A percentile compares a stretch with the other conserved stretches of the same genome.
These are phyloP conservation scores for Lucilia sericata DNA, from an alignment of 1,140 invertebrate species.

Conservation along the genomic window DNA sequence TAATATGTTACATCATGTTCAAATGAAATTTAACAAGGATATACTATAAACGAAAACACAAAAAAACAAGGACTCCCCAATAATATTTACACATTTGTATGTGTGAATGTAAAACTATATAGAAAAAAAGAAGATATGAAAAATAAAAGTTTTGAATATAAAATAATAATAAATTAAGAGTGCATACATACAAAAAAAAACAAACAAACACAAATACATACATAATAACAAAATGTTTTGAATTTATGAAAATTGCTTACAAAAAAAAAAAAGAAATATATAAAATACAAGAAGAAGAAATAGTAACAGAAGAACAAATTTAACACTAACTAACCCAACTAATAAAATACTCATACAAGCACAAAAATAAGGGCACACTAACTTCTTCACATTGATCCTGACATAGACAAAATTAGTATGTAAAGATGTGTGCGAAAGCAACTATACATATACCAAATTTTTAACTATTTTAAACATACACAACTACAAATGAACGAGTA, in stretches of 20 bases:
- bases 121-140: not conserved
- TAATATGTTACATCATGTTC: constrained; percentile 23
- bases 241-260: constrained; percentile 56
- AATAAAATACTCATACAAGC: constrained; percentile 36
- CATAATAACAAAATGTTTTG: constrained; percentile 45
- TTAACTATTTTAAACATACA: constrained; percentile 7
- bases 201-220: not conserved
- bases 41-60: not conserved
- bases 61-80: not conserved
- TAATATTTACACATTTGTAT: not conserved
- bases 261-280: not conserved
- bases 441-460: not conserved
- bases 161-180: constrained; percentile 6
- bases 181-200: not conserved
- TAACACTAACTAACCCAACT: constrained; percentile 45
- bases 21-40: constrained; percentile 29
- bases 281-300: not conserved
- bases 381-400: constrained; percentile 11
- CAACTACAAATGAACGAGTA: not conserved
- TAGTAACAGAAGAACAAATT: constrained; percentile 43
- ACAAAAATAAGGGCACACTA: not conserved
- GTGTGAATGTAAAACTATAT: not conserved
- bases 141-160: constrained; percentile 12
- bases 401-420: not conserved
- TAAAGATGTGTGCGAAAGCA: not conserved